Evolutionary conservation across 1,140 invertebrate genomes (phyloP).

Genomic region (Ceratina australensis): DNA sequence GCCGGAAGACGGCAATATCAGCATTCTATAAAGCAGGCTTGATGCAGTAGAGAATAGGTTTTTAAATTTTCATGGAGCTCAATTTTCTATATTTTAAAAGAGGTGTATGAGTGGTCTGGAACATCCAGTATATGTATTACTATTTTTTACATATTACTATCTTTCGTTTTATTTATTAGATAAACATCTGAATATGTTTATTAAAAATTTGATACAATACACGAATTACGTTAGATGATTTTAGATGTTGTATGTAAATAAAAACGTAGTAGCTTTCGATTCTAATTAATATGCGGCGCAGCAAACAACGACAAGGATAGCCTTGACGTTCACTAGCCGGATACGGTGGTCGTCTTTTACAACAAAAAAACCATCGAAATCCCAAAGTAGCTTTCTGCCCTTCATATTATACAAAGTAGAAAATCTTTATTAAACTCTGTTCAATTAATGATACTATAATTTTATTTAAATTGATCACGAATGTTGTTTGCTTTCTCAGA

Average conservation of each 20-base stretch:
- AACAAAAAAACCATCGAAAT: constrained; percentile 52
- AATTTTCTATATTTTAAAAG: too few species aligned
- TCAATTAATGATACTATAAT: neutral
- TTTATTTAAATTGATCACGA: neutral
- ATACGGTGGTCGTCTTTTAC: constrained; percentile 67
- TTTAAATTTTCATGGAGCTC: too few species aligned
- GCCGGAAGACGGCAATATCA: too few species aligned
- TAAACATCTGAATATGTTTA: too few species aligned
- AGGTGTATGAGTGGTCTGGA: too few species aligned
- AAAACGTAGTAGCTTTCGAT: constrained; percentile 54
- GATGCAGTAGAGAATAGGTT: too few species aligned
- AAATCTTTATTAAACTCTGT: neutral
- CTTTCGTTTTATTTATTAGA: too few species aligned
- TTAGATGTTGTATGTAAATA: constrained; percentile 21
- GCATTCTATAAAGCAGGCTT: too few species aligned
- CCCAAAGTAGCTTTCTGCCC: neutral
- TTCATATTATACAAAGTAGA: neutral
- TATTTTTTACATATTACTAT: too few species aligned
- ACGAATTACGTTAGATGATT: neutral
- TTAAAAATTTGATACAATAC: too few species aligned
- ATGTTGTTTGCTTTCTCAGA: constrained; percentile 28
- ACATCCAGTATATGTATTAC: neutral
- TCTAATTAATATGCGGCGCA: constrained; percentile 68
- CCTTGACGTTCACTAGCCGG: constrained; percentile 59
- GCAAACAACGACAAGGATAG: constrained; percentile 54